Conservation (phyloP, 2,113 vertebrate species). For the Odobenus rosmarus region DNA sequence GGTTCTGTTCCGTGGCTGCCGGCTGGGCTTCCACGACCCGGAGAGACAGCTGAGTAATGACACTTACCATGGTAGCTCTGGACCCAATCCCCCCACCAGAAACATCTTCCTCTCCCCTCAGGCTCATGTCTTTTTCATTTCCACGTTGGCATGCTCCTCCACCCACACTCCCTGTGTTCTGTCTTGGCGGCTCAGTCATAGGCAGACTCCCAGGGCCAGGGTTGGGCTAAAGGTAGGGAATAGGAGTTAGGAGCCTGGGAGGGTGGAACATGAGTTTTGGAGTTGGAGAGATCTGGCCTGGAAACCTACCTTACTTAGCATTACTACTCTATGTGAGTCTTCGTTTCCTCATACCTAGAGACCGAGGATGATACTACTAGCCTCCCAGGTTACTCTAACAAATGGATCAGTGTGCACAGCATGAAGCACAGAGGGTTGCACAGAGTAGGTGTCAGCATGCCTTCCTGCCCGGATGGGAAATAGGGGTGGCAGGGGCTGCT, state of each 20-base stretch:
- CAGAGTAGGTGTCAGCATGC: background rate
- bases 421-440: background rate
- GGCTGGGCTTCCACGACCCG: background rate
- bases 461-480: background rate
- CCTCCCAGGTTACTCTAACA: background rate
- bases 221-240: background rate
- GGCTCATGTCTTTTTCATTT: background rate
- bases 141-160: background rate
- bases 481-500: background rate
- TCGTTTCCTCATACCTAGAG: background rate
- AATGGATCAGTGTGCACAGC: background rate
- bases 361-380: background rate
- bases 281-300: background rate
- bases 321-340: background rate
- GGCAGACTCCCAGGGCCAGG: background rate
- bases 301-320: background rate
- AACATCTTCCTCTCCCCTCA: background rate
- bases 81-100: background rate
- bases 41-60: constrained; percentile 62
- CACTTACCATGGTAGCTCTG: constrained; percentile 70
- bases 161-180: fast-evolving
- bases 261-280: background rate
- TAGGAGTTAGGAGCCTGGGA: background rate
- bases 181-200: background rate
- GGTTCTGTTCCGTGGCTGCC: background rate